Base-by-base conservation (phyloP, 2,113 vertebrate genomes). In the Cygnus atratus region DNA sequence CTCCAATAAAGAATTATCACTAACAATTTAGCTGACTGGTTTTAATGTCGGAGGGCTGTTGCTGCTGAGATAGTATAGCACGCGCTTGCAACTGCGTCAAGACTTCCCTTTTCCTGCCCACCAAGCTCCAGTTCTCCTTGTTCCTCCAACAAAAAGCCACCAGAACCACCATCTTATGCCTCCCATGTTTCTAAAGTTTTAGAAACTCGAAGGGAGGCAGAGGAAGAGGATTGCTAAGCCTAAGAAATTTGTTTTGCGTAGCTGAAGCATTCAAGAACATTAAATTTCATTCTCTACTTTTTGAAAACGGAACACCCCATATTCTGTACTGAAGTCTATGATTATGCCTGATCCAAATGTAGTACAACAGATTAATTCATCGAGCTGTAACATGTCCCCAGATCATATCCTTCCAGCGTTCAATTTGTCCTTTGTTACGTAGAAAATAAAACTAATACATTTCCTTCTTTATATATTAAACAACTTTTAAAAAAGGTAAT, bases 381-480 rank as follows among this genome's bases (percentile, higher is more conserved):
- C n/a, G 24, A 55, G 17, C 46, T 58, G 26, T 26, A 43, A 13
- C 5, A 37, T 4, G 3, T 24, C n/a, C 44, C 39, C 59, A 39
- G 52, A 66, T 16, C 6, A 13, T 6, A 52, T 16, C 54, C n/a
- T 80, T 77, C 72, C 37, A 3, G 1, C 24, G 33, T 31, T 39
- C 13, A 13, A 29, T 9, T 79, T 57, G 25, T 67, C 54, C 16
- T 75, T 35, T 10, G 18, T 18, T 33, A 43, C 1, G 82, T 0
- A 95, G 57, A 95, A 91, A 59, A 62, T 26, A 82, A 74, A 78
- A 80, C 65, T 19, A 92, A 59, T 4, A 15, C 70, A 82, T 57
- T 26, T 78, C 46, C 37, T 63, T 59, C 54, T 73, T 91, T 61
- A 31, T 79, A 39, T 93, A 95, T 91, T 90, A 95, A 91, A 87